Percentiles rank a stretch among this genome's conserved stretches.
Conservation (phyloP, 2,113 vertebrate species). For the Sylvilagus bachmani region DNA sequence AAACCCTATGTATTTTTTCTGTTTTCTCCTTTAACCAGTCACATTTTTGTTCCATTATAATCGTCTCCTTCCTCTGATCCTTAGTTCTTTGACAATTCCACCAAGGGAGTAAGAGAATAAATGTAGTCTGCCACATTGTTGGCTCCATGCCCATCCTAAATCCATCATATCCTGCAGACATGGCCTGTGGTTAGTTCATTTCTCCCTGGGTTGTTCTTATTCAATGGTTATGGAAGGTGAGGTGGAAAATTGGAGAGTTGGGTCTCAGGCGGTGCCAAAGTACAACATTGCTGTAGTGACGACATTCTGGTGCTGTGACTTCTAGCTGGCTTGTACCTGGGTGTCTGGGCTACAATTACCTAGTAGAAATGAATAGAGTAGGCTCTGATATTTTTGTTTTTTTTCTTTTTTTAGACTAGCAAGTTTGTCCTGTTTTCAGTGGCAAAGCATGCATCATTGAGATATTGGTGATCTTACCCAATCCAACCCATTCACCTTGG, state of each 20-base stretch:
- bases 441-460: neutral
- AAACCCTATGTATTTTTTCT: neutral
- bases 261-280: neutral
- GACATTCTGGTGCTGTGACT: neutral
- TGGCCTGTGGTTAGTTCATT: neutral
- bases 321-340: neutral
- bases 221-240: neutral
- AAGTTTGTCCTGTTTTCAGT: neutral
- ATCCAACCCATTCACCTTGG: neutral
- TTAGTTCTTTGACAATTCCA: neutral
- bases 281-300: neutral
- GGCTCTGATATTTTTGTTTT: neutral
- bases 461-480: neutral
- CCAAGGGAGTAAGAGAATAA: neutral
- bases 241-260: accelerated
- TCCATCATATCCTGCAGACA: neutral
- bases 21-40: neutral
- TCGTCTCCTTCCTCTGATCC: neutral
- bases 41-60: neutral
- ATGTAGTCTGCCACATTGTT: accelerated
- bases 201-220: neutral
- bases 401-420: neutral
- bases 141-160: neutral
- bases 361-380: neutral
- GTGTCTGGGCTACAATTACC: neutral